Evolutionary conservation across 30 jellyfish, hydroid and myxozoan species (phyloP).

Genomic region (Clytia hemisphaerica): DNA sequence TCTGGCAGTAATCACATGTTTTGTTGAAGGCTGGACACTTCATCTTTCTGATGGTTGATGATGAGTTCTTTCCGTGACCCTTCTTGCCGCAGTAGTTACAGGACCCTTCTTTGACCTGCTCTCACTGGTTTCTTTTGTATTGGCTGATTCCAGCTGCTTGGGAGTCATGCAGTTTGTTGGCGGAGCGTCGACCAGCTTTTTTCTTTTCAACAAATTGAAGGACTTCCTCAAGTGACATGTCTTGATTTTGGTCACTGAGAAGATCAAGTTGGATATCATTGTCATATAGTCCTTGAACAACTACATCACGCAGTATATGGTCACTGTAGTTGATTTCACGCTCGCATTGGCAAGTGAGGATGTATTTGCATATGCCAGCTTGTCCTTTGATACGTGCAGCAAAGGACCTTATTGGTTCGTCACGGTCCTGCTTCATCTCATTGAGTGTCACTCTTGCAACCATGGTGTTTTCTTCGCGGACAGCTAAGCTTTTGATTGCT

Average conservation of each 20-base stretch:
- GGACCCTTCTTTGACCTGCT: background rate
- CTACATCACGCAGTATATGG: too few species aligned
- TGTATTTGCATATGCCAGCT: too few species aligned
- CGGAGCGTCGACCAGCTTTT: conserved; percentile 34
- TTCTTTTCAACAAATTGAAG: conserved; percentile 22
- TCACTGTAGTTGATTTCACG: too few species aligned
- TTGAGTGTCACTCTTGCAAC: too few species aligned
- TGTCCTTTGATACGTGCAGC: too few species aligned
- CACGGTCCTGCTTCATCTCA: too few species aligned
- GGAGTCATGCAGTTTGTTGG: conserved; percentile 23
- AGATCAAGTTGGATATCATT: conserved; percentile 41
- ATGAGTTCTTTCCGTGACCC: background rate
- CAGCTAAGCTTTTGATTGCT: too few species aligned
- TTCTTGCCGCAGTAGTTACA: conserved; percentile 25
- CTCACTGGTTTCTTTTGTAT: conserved; percentile 3
- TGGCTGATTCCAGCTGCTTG: conserved; percentile 12
- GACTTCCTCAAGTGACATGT: conserved; percentile 29
- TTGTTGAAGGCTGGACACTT: conserved; percentile 11
- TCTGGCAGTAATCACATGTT: conserved; percentile 3
- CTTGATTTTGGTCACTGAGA: conserved; percentile 31
- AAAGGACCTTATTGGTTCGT: too few species aligned
- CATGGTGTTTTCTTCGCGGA: too few species aligned
- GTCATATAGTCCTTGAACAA: conserved; percentile 15
- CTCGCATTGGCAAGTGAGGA: too few species aligned
- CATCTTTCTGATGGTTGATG: background rate